Conservation (phyloP, 64 coral and sea anemone species). For the Porites australiensis region DNA sequence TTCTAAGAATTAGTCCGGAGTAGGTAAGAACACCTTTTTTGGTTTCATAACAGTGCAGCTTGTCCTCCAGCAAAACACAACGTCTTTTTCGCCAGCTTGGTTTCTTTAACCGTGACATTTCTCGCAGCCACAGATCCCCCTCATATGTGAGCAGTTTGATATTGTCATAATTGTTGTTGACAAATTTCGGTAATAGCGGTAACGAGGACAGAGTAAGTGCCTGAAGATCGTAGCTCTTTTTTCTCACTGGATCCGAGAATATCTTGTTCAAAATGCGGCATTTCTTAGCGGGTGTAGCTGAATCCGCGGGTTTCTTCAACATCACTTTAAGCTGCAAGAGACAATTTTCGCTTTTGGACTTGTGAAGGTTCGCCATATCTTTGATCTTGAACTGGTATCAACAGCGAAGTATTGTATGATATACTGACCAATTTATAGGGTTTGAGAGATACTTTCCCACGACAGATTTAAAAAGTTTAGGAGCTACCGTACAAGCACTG, state of each 20-base stretch:
- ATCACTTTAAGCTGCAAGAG: background rate
- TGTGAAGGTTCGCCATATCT: conserved; percentile 33
- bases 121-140: conserved; percentile 12
- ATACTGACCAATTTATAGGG: background rate
- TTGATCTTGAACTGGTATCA: background rate
- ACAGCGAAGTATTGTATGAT: background rate
- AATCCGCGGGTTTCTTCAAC: background rate
- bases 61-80: conserved; percentile 31
- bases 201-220: background rate
- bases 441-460: background rate
- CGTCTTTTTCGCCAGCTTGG: background rate
- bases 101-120: background rate
- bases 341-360: background rate
- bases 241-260: background rate
- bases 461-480: too few relatives aligned
- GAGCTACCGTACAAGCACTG: too few relatives aligned
- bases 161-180: conserved; percentile 9
- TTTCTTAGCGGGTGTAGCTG: background rate
- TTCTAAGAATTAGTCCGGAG: background rate
- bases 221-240: background rate
- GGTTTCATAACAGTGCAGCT: conserved; percentile 30
- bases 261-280: background rate
- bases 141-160: background rate
- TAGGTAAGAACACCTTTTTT: background rate
- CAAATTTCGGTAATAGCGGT: background rate